These are phyloP conservation scores for Ibidorhyncha struthersii DNA, from an alignment of 2,113 vertebrate genomes.

Conservation along the genomic window DNA sequence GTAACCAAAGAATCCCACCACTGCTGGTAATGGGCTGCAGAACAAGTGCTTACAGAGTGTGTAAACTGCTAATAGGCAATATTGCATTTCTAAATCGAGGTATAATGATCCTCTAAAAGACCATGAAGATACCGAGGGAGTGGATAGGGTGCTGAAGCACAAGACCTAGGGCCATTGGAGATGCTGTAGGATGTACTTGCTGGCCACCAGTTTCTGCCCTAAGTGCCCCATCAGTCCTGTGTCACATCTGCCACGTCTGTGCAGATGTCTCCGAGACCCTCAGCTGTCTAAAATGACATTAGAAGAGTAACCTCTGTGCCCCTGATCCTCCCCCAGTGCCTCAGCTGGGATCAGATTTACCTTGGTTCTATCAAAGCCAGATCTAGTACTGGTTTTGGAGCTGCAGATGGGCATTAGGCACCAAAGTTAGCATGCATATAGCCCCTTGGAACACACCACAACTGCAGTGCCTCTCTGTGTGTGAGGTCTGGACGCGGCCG, in stretches of 20 bases:
- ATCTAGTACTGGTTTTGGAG: background rate
- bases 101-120: background rate
- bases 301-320: background rate
- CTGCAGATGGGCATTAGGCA: background rate
- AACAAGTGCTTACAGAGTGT: background rate
- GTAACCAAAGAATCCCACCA: background rate
- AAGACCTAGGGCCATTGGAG: background rate
- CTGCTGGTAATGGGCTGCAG: background rate
- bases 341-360: background rate
- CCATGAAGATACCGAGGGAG: background rate
- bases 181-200: background rate
- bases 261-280: background rate
- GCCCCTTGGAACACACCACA: background rate
- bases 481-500: background rate
- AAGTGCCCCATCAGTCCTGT: fast-evolving
- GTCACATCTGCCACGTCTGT: background rate
- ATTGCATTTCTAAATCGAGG: background rate
- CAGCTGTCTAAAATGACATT: background rate
- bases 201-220: background rate
- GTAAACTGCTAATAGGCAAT: background rate
- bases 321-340: no score
- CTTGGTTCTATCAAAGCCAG: background rate
- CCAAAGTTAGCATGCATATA: no score
- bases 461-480: fast-evolving
- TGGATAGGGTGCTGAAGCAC: background rate